Evolutionary conservation across 2,113 vertebrate species (phyloP).

Genomic region (Pithys albifrons): DNA sequence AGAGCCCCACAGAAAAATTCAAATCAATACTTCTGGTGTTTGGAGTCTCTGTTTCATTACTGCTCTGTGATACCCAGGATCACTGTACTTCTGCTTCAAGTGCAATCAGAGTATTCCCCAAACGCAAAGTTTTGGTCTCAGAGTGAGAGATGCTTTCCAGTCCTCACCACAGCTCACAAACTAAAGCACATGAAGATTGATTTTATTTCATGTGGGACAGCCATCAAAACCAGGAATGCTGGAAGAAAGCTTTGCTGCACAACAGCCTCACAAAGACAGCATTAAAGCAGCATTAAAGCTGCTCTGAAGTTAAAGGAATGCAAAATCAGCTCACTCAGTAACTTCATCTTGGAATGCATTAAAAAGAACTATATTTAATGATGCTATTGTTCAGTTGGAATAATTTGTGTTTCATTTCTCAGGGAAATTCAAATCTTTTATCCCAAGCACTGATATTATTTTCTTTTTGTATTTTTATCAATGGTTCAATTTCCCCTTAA

Average conservation of each 20-base stretch:
- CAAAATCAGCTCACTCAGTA: background rate
- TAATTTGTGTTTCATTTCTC: constrained; percentile 51
- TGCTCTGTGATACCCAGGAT: background rate
- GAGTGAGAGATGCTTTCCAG: background rate
- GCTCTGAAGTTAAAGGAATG: background rate
- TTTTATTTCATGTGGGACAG: background rate
- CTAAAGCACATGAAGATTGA: background rate
- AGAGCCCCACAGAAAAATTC: background rate
- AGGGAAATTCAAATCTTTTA: constrained; percentile 54
- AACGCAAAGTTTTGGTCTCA: background rate
- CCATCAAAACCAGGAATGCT: background rate
- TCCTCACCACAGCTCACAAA: background rate
- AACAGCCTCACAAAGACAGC: background rate
- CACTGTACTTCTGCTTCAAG: background rate
- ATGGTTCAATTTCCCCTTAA: constrained; percentile 38
- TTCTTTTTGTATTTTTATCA: constrained; percentile 48
- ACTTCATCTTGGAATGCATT: background rate
- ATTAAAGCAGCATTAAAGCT: background rate
- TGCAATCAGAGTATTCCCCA: background rate
- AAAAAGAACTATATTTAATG: constrained; percentile 50
- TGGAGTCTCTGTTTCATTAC: background rate
- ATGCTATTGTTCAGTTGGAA: constrained; percentile 30
- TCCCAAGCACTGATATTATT: constrained; percentile 24
- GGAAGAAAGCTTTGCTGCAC: background rate
- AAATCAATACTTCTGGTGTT: no score